Conservation (phyloP, 2,113 vertebrate species). For the Rutilus rutilus region DNA sequence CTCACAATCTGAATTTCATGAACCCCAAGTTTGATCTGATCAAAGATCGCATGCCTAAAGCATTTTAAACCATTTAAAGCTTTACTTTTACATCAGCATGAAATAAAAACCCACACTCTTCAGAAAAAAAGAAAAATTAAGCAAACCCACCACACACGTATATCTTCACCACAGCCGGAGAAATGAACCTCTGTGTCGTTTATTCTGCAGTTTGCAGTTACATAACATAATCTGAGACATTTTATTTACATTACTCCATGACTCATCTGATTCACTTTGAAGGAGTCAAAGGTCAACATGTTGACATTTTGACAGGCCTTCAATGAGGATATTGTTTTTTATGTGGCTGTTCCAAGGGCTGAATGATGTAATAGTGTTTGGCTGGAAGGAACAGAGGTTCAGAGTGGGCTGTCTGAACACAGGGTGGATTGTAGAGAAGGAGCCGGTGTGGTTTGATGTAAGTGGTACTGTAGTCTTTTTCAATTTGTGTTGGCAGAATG, state of each 20-base stretch:
- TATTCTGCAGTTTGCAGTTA: not conserved
- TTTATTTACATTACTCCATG: constrained; percentile 38
- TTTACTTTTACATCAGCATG: constrained; percentile 44
- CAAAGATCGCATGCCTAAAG: constrained; percentile 62
- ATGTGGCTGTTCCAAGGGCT: not conserved
- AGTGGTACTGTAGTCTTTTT: not conserved
- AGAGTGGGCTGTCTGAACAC: not conserved
- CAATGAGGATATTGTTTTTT: not conserved
- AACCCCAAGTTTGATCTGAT: constrained; percentile 62
- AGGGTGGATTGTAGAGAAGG: not conserved
- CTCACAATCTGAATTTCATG: constrained; percentile 37
- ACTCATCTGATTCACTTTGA: constrained; percentile 14
- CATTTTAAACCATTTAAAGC: constrained; percentile 50
- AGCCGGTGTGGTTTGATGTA: not conserved
- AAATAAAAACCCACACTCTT: constrained; percentile 48
- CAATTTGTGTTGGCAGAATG: constrained; percentile 18
- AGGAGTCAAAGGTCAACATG: constrained; percentile 23
- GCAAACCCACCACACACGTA: not conserved
- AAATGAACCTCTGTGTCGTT: not conserved
- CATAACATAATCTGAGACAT: constrained; percentile 17
- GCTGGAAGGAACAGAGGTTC: not conserved
- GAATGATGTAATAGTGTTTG: constrained; percentile 38
- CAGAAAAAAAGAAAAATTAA: not conserved
- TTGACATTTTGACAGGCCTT: constrained; percentile 38
- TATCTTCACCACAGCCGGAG: not conserved